Conservation (phyloP, 2,797 vertebrate species). For the Periparus ater region DNA sequence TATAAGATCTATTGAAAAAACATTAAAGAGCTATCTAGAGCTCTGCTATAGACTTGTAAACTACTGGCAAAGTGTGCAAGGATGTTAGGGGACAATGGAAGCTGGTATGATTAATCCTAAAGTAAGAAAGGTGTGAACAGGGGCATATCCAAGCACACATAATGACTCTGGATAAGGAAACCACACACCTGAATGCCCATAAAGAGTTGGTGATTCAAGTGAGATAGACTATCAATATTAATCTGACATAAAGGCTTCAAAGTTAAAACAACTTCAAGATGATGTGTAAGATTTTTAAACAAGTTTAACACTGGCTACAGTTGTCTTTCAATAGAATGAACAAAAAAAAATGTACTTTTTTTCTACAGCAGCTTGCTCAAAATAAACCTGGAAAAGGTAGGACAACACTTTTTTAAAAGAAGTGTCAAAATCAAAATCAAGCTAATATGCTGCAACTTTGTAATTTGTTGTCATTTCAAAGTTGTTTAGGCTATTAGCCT, state of each 20-base stretch:
- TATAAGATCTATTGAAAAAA: background rate
- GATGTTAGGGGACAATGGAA: background rate
- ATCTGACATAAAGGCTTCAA: background rate
- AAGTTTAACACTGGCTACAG: background rate
- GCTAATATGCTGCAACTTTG: background rate
- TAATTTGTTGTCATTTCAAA: background rate
- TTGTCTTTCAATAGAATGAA: background rate
- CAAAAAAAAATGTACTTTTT: background rate
- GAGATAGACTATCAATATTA: background rate
- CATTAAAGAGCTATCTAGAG: background rate
- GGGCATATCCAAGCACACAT: background rate
- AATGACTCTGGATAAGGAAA: slow-evolving; percentile 24
- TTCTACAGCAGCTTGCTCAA: background rate
- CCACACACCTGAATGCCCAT: background rate
- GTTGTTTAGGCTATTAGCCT: background rate
- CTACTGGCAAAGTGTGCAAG: background rate
- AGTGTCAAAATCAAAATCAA: background rate
- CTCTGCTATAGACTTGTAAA: background rate
- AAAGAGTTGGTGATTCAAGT: background rate
- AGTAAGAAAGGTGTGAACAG: background rate
- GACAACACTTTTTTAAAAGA: background rate
- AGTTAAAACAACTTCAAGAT: background rate
- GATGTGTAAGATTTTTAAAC: background rate
- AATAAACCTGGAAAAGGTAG: background rate
- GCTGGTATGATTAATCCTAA: background rate